Conservation (phyloP, 2,797 vertebrate species). For the Perodicticus potto region DNA sequence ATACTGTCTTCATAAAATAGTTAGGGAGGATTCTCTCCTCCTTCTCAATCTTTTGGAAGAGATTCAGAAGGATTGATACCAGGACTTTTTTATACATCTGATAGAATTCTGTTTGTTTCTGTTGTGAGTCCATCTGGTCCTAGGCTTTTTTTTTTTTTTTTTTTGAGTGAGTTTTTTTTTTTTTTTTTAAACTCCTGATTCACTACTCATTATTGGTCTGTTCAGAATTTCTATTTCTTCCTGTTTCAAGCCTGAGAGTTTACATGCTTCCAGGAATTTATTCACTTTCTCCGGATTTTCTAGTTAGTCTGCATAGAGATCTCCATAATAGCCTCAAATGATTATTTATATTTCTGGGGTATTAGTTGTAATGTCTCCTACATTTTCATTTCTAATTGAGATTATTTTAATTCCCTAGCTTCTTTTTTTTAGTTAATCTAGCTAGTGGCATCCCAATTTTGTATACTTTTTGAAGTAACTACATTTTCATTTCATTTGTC, state of each 20-base stretch:
- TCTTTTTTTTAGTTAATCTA: background rate
- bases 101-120: background rate
- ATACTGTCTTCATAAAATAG: background rate
- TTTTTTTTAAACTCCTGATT: background rate
- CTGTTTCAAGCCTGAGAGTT: background rate
- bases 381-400: background rate
- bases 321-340: background rate
- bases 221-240: background rate
- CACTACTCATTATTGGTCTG: background rate
- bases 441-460: background rate
- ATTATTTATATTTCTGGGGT: background rate
- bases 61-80: background rate
- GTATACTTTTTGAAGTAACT: background rate
- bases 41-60: background rate
- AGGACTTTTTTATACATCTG: background rate
- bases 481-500: background rate
- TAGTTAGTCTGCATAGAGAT: background rate
- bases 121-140: background rate
- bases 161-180: too few species aligned
- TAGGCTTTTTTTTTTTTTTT: background rate
- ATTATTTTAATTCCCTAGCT: background rate
- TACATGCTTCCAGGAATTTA: background rate
- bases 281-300: background rate
- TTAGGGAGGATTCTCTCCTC: background rate
- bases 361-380: background rate